Conservation (phyloP, 2,113 vertebrate genomes). For the Vanacampus margaritifer region DNA sequence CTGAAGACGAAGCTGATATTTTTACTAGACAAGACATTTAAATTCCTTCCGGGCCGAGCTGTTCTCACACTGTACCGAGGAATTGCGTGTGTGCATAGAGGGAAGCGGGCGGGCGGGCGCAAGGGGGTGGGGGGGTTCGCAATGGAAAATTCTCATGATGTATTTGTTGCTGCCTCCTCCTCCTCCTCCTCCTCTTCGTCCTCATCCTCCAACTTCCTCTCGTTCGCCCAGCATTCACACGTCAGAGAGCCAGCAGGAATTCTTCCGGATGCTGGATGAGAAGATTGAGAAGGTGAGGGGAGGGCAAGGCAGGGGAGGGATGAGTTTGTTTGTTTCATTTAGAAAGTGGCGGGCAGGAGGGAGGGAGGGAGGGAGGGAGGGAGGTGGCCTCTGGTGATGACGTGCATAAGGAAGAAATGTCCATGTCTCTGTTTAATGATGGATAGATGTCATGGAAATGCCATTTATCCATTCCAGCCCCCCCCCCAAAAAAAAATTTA, state of each 20-base stretch:
- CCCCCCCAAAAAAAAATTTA: no score
- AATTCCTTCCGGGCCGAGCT: conserved; percentile 21
- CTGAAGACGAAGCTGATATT: conserved; percentile 26
- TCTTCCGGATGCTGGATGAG: conserved; percentile 99
- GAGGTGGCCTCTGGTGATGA: not conserved
- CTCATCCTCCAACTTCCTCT: conserved; percentile 61
- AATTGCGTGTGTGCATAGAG: conserved; percentile 1
- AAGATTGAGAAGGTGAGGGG: conserved; percentile 95
- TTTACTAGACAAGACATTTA: conserved; percentile 47
- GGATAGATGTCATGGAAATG: no score
- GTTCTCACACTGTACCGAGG: conserved; percentile 35
- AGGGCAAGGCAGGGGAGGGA: not conserved
- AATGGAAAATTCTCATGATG: conserved; percentile 77
- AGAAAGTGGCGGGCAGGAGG: not conserved
- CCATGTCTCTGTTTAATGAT: no score
- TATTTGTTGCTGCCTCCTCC: conserved; percentile 63
- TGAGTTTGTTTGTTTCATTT: not conserved
- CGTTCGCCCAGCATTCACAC: conserved; percentile 89
- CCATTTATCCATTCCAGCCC: no score
- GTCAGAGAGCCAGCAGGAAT: conserved; percentile 99
- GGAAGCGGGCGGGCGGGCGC: conserved; percentile 19
- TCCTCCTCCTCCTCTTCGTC: conserved; percentile 55
- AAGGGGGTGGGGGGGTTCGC: conserved; percentile 31
- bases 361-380: no score
- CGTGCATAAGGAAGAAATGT: not conserved